Percentiles rank a stretch among this genome's conserved stretches.
Evolutionary conservation across 2,888 invertebrate genomes (phyloP).

Genomic region (Lucinisca nassula): DNA sequence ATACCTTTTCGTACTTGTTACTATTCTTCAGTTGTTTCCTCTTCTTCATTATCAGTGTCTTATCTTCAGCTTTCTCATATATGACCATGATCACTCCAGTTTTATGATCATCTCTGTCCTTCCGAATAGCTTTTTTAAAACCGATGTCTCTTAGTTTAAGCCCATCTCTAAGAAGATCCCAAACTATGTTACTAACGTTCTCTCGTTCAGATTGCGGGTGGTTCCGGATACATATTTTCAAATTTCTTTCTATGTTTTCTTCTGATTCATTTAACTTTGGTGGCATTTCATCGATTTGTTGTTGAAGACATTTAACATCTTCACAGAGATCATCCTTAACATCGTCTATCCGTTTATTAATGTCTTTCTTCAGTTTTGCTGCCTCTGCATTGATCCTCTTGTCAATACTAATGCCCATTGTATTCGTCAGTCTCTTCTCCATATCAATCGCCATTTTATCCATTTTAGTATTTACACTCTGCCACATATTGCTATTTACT

Average conservation of each 20-base stretch:
- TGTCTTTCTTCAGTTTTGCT: neutral
- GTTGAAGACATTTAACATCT: neutral
- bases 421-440: neutral
- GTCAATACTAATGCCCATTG: neutral
- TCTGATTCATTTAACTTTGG: too few species aligned
- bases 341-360: neutral
- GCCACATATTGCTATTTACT: neutral
- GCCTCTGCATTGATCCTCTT: neutral
- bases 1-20: neutral
- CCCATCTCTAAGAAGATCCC: neutral
- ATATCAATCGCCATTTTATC: neutral
- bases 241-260: too few species aligned
- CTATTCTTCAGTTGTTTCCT: neutral
- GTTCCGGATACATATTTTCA: too few species aligned
- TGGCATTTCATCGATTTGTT: neutral
- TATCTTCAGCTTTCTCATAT: neutral
- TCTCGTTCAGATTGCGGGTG: too few species aligned
- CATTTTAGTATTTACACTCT: too few species aligned
- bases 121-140: neutral
- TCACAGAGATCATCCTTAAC: neutral
- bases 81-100: neutral
- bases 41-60: neutral
- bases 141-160: neutral
- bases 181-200: too few species aligned
- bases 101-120: too few species aligned